Percentiles rank a stretch among this genome's conserved stretches.
Evolutionary conservation across 1,140 invertebrate genomes (phyloP).

Genomic region (Helicoverpa armigera): DNA sequence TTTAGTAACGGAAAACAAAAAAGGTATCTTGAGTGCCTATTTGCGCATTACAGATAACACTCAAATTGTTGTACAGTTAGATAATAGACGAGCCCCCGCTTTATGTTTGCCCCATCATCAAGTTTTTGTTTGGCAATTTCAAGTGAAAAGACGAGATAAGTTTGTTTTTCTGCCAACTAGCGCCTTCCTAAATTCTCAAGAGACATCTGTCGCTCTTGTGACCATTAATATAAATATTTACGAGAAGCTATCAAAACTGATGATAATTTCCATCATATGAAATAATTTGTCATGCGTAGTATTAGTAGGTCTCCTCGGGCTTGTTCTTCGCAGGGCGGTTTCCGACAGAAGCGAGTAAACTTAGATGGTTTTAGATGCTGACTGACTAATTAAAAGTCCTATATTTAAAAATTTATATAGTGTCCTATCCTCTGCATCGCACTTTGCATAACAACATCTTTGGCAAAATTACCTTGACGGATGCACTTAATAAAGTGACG

Average conservation of each 20-base stretch:
- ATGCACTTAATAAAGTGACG: slow-evolving; percentile 30
- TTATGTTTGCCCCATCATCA: slow-evolving; percentile 61
- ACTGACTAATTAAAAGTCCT: too few species aligned
- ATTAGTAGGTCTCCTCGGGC: too few species aligned
- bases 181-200: slow-evolving; percentile 25
- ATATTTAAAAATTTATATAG: too few species aligned
- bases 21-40: too few species aligned
- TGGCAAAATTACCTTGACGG: slow-evolving; percentile 29
- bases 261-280: not conserved
- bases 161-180: slow-evolving; percentile 49
- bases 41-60: slow-evolving; percentile 58
- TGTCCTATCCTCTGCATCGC: too few species aligned
- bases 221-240: slow-evolving; percentile 63
- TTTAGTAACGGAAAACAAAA: too few species aligned
- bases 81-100: slow-evolving; percentile 69
- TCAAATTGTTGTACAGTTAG: slow-evolving; percentile 51
- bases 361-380: too few species aligned
- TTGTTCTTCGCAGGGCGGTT: too few species aligned
- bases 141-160: slow-evolving; percentile 71
- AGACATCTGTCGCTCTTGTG: slow-evolving; percentile 42
- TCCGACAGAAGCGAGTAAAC: too few species aligned
- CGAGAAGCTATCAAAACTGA: not conserved
- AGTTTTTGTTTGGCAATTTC: slow-evolving; percentile 63
- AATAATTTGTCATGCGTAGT: not conserved
- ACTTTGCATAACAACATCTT: not conserved